Conservation (phyloP, 2,888 invertebrate genomes). For the Cerceris ruficornis region DNA sequence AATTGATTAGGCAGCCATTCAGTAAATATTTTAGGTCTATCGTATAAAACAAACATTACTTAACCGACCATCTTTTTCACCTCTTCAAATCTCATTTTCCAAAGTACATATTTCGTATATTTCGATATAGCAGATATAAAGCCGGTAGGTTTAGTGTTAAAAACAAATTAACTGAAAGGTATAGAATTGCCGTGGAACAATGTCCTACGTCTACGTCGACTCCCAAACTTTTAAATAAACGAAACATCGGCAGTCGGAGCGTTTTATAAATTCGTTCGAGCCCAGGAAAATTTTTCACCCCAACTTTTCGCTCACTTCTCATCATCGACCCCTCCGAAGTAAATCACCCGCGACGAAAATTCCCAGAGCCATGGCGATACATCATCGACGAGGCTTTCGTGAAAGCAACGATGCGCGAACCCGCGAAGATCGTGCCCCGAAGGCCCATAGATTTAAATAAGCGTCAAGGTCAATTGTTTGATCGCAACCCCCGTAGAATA, state of each 20-base stretch:
- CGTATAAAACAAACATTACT: no score
- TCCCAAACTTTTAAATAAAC: no score
- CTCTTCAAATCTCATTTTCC: no score
- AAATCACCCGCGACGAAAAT: not conserved
- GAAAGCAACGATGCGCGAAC: not conserved
- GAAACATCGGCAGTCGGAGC: not conserved
- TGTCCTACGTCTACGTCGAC: no score
- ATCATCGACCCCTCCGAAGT: not conserved
- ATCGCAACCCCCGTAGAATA: slow-evolving; percentile 19
- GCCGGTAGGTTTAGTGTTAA: no score
- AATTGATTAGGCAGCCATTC: no score
- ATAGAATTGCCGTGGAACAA: no score
- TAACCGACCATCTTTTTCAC: no score
- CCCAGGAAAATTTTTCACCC: not conserved
- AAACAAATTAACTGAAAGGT: no score
- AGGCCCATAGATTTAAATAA: slow-evolving; percentile 34
- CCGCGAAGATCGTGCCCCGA: slow-evolving; percentile 10
- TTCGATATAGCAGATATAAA: no score
- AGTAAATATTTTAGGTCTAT: no score
- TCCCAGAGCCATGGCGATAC: not conserved
- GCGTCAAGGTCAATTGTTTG: slow-evolving; percentile 41
- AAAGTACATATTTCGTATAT: no score
- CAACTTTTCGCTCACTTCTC: not conserved
- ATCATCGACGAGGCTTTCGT: not conserved
- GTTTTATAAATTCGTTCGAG: not conserved